Conservation (phyloP, 2,888 invertebrate species). For the Siphlonurus alternatus region DNA sequence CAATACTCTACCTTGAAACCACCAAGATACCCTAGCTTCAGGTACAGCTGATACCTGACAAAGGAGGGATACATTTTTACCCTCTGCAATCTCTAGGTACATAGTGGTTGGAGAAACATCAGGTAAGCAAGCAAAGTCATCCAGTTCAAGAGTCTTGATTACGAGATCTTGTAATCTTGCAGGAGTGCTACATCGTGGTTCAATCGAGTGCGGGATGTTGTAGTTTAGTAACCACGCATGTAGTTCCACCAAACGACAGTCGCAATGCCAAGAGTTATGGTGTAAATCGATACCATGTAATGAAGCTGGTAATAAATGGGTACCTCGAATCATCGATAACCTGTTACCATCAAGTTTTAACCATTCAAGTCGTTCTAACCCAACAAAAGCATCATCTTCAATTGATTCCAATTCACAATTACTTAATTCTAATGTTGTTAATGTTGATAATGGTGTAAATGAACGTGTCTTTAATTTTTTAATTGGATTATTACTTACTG, state of each 20-base stretch:
- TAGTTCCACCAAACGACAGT: slow-evolving; percentile 62
- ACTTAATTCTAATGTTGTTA: slow-evolving; percentile 66
- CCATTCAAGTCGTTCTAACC: slow-evolving; percentile 67
- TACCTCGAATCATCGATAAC: slow-evolving; percentile 51
- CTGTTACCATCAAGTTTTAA: slow-evolving; percentile 67
- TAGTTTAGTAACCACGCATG: slow-evolving; percentile 61
- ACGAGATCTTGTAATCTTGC: slow-evolving; percentile 43
- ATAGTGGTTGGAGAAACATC: slow-evolving; percentile 58
- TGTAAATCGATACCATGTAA: slow-evolving; percentile 66
- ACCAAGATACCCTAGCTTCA: slow-evolving; percentile 67
- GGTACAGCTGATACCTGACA: slow-evolving; percentile 69
- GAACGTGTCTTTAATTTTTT: slow-evolving; percentile 48
- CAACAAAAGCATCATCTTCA: slow-evolving; percentile 64
- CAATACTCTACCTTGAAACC: slow-evolving; percentile 45
- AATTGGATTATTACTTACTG: slow-evolving; percentile 68
- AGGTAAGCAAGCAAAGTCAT: slow-evolving; percentile 67
- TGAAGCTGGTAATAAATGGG: slow-evolving; percentile 48
- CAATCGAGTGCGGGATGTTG: slow-evolving; percentile 58
- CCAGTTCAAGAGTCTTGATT: slow-evolving; percentile 46
- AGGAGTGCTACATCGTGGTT: slow-evolving; percentile 61
- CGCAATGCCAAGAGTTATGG: slow-evolving; percentile 79
- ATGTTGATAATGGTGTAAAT: slow-evolving; percentile 54
- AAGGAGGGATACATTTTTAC: slow-evolving; percentile 62
- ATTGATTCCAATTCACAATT: slow-evolving; percentile 61
- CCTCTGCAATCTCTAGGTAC: slow-evolving; percentile 59